These are phyloP conservation scores for Odontomachus brunneus DNA, from an alignment of 1,140 invertebrate genomes.

Conservation along the genomic window DNA sequence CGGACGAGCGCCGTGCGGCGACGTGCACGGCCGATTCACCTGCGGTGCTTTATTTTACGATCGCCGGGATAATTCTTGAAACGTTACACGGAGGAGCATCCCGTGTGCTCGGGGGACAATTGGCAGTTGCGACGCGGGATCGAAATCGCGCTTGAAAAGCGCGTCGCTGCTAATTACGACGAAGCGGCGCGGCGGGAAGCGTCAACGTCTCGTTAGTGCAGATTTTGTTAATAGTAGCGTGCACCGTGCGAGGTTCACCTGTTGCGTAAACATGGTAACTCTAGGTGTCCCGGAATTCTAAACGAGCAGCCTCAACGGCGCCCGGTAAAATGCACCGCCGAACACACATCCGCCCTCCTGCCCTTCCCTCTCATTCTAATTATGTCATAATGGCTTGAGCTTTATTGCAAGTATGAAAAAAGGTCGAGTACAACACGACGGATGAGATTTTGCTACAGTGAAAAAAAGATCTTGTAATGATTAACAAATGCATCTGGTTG, in stretches of 20 bases:
- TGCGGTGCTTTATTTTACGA: constrained; percentile 40
- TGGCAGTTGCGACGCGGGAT: constrained; percentile 3
- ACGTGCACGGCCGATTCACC: not conserved
- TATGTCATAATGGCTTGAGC: no score
- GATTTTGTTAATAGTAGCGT: constrained; percentile 71
- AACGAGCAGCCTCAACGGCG: constrained; percentile 30
- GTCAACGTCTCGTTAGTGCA: constrained; percentile 67
- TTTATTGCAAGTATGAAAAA: no score
- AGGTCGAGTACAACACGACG: no score
- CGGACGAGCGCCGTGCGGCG: not conserved
- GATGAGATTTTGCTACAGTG: no score
- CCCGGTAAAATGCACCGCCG: constrained; percentile 5
- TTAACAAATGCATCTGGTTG: no score
- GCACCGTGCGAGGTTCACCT: constrained; percentile 67
- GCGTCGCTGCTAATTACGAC: constrained; percentile 45
- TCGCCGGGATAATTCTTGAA: constrained; percentile 56
- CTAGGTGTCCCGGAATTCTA: constrained; percentile 45
- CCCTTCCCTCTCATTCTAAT: not conserved
- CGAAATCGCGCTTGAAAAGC: not conserved
- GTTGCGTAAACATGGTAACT: constrained; percentile 71
- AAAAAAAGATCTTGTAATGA: no score
- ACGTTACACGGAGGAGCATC: constrained; percentile 5
- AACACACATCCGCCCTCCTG: not conserved
- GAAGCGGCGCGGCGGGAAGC: not conserved
- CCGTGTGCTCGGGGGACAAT: constrained; percentile 14